phyloP scores from a whole-genome alignment of 2,797 vertebrate species.

The Phrynocephalus forsythii region DNA sequence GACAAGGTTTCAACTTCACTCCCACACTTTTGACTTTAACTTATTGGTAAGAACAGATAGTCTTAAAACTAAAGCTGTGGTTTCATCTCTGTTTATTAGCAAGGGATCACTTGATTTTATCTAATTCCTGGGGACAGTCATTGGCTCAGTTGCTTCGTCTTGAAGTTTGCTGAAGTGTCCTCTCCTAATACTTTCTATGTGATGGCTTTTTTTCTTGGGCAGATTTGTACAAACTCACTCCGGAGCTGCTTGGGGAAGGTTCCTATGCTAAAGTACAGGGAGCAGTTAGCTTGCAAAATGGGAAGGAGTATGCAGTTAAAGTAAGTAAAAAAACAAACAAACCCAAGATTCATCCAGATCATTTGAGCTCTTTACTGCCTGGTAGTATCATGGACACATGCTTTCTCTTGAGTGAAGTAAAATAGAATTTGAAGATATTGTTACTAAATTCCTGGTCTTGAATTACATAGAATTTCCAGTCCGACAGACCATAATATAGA shows the following conservation, averaged over 20 bases:
- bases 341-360: conserved; percentile 5
- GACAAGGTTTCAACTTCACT: conserved; percentile 28
- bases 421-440: background rate
- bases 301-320: conserved; percentile 94
- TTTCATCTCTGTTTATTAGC: conserved; percentile 35
- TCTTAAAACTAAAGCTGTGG: conserved; percentile 19
- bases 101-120: background rate
- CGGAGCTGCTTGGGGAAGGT: conserved; percentile 93
- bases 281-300: conserved; percentile 90
- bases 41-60: background rate
- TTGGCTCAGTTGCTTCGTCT: conserved; percentile 37
- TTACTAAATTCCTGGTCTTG: background rate
- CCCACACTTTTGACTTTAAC: conserved; percentile 32
- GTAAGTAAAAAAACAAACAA: conserved; percentile 71
- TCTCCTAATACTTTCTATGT: conserved; percentile 51
- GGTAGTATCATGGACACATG: too few species aligned
- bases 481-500: background rate
- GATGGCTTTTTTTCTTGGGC: conserved; percentile 53
- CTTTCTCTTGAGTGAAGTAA: background rate
- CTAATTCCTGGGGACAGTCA: background rate
- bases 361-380: background rate
- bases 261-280: conserved; percentile 96
- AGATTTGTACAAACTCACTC: conserved; percentile 94
- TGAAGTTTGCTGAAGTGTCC: conserved; percentile 18
- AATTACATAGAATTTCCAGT: background rate